A percentile compares a stretch with the other conserved stretches of the same genome.
phyloP scores from a whole-genome alignment of 2,113 vertebrate genomes.

The Pontoporia blainvillei region DNA sequence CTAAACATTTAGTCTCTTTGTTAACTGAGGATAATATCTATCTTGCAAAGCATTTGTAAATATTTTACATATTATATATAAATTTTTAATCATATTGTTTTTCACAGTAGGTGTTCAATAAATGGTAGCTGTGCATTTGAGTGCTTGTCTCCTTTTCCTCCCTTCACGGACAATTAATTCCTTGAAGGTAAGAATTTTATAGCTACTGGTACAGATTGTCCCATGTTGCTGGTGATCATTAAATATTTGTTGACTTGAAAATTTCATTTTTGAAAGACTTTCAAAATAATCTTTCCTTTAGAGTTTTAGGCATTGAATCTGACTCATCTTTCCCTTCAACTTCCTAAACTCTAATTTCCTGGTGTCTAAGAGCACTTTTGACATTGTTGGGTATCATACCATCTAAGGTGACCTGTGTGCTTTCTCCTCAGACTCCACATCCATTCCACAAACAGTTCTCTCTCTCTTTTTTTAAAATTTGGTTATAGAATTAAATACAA shows the following conservation, averaged over 20 bases:
- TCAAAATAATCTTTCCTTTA: neutral
- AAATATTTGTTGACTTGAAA: neutral
- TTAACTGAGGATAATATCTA: conserved; percentile 23
- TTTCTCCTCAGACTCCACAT: neutral
- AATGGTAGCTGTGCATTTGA: neutral
- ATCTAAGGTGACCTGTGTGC: neutral
- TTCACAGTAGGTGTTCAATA: conserved; percentile 39
- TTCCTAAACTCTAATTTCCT: conserved; percentile 36
- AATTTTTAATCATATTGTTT: conserved; percentile 36
- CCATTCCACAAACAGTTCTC: neutral
- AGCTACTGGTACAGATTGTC: neutral
- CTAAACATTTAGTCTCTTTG: neutral
- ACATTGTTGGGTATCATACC: neutral
- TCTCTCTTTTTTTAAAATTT: neutral
- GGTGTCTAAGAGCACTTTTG: neutral
- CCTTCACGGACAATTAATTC: neutral
- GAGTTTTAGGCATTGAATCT: neutral
- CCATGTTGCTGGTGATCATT: neutral
- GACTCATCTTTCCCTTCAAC: neutral
- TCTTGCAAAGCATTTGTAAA: conserved; percentile 23
- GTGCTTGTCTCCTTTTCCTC: neutral
- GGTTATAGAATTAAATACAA: neutral
- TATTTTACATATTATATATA: neutral
- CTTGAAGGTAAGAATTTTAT: neutral
- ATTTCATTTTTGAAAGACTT: conserved; percentile 11